These are phyloP conservation scores for Poeciliopsis turrubarensis DNA, from an alignment of 2,113 vertebrate genomes.

Conservation along the genomic window DNA sequence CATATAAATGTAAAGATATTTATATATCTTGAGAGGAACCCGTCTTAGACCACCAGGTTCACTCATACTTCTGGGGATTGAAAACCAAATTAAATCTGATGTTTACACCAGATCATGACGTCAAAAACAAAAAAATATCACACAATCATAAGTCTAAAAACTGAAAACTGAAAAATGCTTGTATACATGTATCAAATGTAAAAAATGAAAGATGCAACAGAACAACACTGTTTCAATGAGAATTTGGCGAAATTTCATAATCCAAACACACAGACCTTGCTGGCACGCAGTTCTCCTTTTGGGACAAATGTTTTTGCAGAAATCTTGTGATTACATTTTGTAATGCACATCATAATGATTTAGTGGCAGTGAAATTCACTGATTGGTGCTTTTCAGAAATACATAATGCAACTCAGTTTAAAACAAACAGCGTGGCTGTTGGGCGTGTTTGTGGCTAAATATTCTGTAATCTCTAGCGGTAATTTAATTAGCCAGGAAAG, in stretches of 20 bases:
- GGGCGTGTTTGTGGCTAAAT: constrained; percentile 62
- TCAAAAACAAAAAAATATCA: too few species aligned
- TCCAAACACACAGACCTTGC: constrained; percentile 9
- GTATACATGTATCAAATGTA: too few species aligned
- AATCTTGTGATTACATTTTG: constrained; percentile 15
- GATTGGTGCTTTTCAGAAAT: constrained; percentile 53
- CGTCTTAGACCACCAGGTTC: too few species aligned
- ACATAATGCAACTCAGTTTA: constrained; percentile 35
- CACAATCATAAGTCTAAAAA: too few species aligned
- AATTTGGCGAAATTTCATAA: constrained; percentile 38
- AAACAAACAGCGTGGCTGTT: constrained; percentile 49
- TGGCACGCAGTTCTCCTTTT: constrained; percentile 6
- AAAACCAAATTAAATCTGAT: too few species aligned
- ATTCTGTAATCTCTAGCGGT: constrained; percentile 73
- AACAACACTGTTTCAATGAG: constrained; percentile 12
- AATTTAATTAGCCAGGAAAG: constrained; percentile 77
- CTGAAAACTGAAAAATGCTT: too few species aligned
- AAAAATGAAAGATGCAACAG: not conserved
- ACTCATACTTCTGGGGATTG: too few species aligned
- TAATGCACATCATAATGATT: constrained; percentile 42
- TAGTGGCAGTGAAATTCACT: constrained; percentile 55
- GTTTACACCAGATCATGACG: too few species aligned
- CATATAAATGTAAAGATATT: too few species aligned
- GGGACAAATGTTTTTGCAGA: constrained; percentile 16
- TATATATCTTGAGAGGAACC: too few species aligned